Conservation (phyloP, 2,888 invertebrate genomes). For the Zaprionus obscuricornis region DNA sequence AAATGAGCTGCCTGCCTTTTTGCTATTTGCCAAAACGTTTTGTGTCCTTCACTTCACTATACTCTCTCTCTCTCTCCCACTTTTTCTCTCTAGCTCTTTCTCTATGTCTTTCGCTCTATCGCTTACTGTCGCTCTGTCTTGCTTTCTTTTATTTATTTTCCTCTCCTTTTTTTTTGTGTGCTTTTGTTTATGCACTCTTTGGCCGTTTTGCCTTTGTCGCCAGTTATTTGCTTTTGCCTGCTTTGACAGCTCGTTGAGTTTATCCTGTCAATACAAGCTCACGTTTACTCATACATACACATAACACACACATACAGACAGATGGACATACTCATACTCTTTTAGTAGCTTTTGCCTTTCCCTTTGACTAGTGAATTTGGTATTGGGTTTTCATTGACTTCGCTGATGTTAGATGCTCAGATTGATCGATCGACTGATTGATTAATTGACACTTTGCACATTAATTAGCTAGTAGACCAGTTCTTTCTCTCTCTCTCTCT, state of each 20-base stretch:
- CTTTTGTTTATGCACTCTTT: conserved; percentile 47
- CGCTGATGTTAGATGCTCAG: conserved; percentile 43
- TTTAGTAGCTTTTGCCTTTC: conserved; percentile 9
- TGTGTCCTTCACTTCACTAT: too few relatives aligned
- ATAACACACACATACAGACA: conserved; percentile 7
- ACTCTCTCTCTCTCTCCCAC: background rate
- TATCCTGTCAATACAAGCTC: conserved; percentile 69
- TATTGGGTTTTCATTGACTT: conserved; percentile 52
- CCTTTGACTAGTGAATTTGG: conserved; percentile 40
- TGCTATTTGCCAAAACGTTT: conserved; percentile 51
- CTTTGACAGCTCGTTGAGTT: conserved; percentile 76
- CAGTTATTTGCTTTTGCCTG: conserved; percentile 63
- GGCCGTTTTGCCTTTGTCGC: conserved; percentile 58
- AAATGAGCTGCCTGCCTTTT: conserved; percentile 39
- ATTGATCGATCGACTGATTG: conserved; percentile 80
- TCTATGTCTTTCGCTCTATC: conserved; percentile 16
- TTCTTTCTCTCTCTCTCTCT: conserved; percentile 4
- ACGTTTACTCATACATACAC: conserved; percentile 17
- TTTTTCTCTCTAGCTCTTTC: background rate
- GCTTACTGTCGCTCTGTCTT: too few relatives aligned
- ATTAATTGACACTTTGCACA: conserved; percentile 80
- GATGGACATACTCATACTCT: conserved; percentile 1
- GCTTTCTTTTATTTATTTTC: conserved; percentile 42
- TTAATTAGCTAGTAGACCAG: conserved; percentile 70
- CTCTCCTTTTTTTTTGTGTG: conserved; percentile 5